These are phyloP conservation scores for Ascidia mentula DNA, from an alignment of 23 tunicate genomes.

Conservation along the genomic window DNA sequence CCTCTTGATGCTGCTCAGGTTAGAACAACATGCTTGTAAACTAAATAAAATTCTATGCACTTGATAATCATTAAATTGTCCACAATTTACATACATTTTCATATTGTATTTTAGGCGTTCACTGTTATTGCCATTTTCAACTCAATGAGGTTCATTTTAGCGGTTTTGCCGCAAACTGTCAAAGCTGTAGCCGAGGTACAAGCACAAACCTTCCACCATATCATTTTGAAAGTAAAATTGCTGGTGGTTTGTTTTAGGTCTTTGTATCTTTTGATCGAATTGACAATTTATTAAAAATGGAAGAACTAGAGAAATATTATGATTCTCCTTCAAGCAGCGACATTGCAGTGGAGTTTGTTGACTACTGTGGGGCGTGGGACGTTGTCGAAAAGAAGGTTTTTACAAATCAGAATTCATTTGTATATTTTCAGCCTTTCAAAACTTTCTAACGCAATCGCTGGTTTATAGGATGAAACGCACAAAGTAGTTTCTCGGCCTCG, in stretches of 20 bases:
- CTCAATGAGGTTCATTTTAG: slow-evolving; percentile 56
- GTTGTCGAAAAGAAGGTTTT: slow-evolving; percentile 45
- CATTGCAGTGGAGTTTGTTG: slow-evolving; percentile 51
- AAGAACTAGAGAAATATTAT: slow-evolving; percentile 67
- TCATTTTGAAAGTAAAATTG: background rate
- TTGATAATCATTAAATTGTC: background rate
- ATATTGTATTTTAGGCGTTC: slow-evolving; percentile 51
- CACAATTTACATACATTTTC: background rate
- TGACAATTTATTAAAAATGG: slow-evolving; percentile 64
- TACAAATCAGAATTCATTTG: background rate
- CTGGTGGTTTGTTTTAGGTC: slow-evolving; percentile 27
- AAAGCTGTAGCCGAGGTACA: slow-evolving; percentile 74
- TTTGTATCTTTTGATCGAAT: slow-evolving; percentile 68
- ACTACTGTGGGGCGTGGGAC: slow-evolving; percentile 77
- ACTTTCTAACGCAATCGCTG: no score
- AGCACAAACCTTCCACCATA: background rate
- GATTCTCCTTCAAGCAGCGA: slow-evolving; percentile 16
- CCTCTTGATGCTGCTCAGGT: slow-evolving; percentile 71
- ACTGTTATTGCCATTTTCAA: slow-evolving; percentile 75
- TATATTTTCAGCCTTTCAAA: no score
- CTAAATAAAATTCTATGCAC: no score
- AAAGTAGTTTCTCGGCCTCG: no score
- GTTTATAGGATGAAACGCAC: no score
- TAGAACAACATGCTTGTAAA: no score
- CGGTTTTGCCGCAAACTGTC: slow-evolving; percentile 72